phyloP scores from a whole-genome alignment of 2,888 invertebrate species.

The Taphrorychus bicolor region DNA sequence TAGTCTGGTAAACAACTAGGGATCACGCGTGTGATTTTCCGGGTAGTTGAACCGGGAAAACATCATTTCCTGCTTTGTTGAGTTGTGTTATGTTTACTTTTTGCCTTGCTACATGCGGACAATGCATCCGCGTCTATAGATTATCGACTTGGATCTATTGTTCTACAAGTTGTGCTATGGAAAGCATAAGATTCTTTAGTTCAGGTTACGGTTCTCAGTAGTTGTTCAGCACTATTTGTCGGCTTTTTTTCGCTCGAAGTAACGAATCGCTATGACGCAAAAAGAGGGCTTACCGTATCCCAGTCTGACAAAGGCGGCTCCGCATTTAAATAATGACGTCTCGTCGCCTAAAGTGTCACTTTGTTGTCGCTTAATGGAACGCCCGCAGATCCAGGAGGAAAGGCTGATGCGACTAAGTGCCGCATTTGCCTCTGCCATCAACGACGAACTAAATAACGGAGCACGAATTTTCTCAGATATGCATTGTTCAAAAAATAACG shows the following conservation, averaged over 20 bases:
- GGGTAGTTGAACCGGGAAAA: slow-evolving; percentile 32
- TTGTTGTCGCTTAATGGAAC: slow-evolving; percentile 40
- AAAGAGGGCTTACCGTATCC: background rate
- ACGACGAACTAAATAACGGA: slow-evolving; percentile 11
- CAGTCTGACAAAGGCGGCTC: slow-evolving; percentile 27
- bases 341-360: slow-evolving; percentile 40
- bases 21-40: slow-evolving; percentile 33
- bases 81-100: background rate
- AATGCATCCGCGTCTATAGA: background rate
- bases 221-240: background rate
- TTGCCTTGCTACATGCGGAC: background rate
- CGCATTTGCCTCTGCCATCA: slow-evolving; percentile 34
- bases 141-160: too few species aligned
- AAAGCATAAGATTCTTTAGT: too few species aligned
- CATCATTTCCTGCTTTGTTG: background rate
- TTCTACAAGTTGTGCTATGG: too few species aligned
- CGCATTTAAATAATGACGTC: slow-evolving; percentile 42
- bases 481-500: too few species aligned
- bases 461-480: background rate
- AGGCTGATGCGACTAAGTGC: slow-evolving; percentile 39
- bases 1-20: slow-evolving; percentile 28
- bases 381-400: slow-evolving; percentile 39
- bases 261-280: background rate
- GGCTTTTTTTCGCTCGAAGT: background rate
- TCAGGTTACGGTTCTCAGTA: too few species aligned